Conservation (phyloP, 37 sponge, comb jelly and placozoan genomes). For the Amphimedon queenslandica region DNA sequence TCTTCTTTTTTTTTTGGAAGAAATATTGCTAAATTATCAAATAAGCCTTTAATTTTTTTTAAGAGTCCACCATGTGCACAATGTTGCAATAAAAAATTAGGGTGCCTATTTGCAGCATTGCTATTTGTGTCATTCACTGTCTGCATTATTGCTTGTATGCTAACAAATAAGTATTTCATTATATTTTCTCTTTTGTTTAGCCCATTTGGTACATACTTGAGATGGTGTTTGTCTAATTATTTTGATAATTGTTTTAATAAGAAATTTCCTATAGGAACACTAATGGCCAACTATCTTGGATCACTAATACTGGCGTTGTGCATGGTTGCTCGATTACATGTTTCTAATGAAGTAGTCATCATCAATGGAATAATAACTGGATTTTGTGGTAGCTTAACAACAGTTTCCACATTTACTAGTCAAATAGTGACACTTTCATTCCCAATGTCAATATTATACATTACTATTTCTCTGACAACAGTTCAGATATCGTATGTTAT, state of each 20-base stretch:
- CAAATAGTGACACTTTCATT: conserved; percentile 36
- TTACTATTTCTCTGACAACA: conserved; percentile 15
- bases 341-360: neutral
- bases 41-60: too few relatives aligned
- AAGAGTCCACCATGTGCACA: too few relatives aligned
- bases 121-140: too few relatives aligned
- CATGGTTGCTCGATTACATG: neutral
- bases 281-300: conserved; percentile 43
- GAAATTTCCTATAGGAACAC: conserved; percentile 51
- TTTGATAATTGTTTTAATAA: conserved; percentile 18
- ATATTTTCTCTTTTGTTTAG: conserved; percentile 36
- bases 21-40: conserved; percentile 11
- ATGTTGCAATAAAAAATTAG: too few relatives aligned
- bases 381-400: conserved; percentile 67
- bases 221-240: conserved; percentile 52
- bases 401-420: conserved; percentile 57
- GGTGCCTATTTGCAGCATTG: too few relatives aligned
- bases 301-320: conserved; percentile 23
- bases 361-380: conserved; percentile 37
- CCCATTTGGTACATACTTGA: conserved; percentile 28
- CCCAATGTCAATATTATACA: conserved; percentile 11
- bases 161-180: too few relatives aligned
- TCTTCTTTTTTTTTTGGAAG: conserved; percentile 35
- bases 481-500: too few relatives aligned
- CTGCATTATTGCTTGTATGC: too few relatives aligned